Evolutionary conservation across 2,888 invertebrate genomes (phyloP).

Genomic region (Diplolepis rosae): DNA sequence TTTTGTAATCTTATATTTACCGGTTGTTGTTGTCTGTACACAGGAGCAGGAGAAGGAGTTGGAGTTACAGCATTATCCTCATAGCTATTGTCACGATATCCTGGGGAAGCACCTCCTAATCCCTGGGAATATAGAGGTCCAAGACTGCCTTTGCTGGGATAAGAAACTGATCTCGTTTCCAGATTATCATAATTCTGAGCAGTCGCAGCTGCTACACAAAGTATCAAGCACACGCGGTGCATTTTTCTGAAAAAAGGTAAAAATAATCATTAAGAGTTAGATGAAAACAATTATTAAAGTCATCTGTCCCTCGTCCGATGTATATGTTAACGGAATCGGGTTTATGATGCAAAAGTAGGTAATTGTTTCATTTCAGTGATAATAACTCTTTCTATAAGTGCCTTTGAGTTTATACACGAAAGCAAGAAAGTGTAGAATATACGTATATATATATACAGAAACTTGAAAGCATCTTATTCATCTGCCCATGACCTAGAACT

Average conservation of each 20-base stretch:
- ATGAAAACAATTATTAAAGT: no score
- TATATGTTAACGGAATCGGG: slow-evolving; percentile 39
- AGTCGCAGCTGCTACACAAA: slow-evolving; percentile 61
- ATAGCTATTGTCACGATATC: slow-evolving; percentile 70
- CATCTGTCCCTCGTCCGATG: neutral
- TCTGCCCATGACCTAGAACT: slow-evolving; percentile 43
- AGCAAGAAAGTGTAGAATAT: slow-evolving; percentile 37
- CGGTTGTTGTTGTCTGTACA: slow-evolving; percentile 58
- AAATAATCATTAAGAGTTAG: neutral
- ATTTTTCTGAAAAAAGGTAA: slow-evolving; percentile 52
- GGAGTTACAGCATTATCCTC: slow-evolving; percentile 72
- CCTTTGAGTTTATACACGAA: neutral
- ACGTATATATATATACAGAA: no score
- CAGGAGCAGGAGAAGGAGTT: slow-evolving; percentile 66
- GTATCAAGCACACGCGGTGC: slow-evolving; percentile 64
- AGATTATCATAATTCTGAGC: slow-evolving; percentile 65
- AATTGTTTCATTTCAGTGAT: slow-evolving; percentile 40
- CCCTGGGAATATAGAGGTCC: slow-evolving; percentile 67
- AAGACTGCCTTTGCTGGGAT: slow-evolving; percentile 63
- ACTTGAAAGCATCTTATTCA: slow-evolving; percentile 15
- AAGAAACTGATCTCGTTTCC: slow-evolving; percentile 63
- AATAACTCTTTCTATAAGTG: slow-evolving; percentile 43
- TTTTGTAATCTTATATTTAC: slow-evolving; percentile 35
- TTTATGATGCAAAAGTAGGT: slow-evolving; percentile 47
- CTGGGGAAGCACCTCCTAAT: slow-evolving; percentile 59